These are phyloP conservation scores for Mimumesa dahlbomi DNA, from an alignment of 2,888 invertebrate genomes.

Conservation along the genomic window DNA sequence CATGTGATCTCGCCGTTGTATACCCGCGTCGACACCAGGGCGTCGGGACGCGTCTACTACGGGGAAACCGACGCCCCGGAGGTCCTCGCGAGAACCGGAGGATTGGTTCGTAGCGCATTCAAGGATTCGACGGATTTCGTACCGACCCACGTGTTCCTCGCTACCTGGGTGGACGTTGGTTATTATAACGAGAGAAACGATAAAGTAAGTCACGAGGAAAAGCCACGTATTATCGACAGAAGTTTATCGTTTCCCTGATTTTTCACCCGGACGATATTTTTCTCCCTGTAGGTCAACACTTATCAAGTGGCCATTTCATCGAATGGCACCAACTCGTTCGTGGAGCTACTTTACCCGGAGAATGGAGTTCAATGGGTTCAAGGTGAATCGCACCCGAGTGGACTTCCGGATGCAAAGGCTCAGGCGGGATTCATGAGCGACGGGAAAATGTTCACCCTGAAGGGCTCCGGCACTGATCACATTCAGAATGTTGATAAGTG, in stretches of 20 bases:
- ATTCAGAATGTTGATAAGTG: conserved; percentile 90
- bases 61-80: conserved; percentile 85
- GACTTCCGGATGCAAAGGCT: conserved; percentile 92
- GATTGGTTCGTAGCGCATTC: conserved; percentile 88
- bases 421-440: conserved; percentile 96
- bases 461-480: conserved; percentile 96
- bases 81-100: conserved; percentile 85
- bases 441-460: conserved; percentile 87
- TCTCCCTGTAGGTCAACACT: conserved; percentile 87
- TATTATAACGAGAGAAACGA: conserved; percentile 85
- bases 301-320: conserved; percentile 88
- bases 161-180: conserved; percentile 95
- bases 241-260: background rate
- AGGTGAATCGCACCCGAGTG: conserved; percentile 88
- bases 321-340: conserved; percentile 90
- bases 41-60: conserved; percentile 88
- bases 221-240: no score
- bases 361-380: conserved; percentile 96
- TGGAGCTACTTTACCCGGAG: conserved; percentile 92
- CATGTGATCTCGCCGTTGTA: conserved; percentile 95
- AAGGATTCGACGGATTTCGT: conserved; percentile 87
- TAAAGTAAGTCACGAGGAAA: conserved; percentile 83
- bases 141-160: conserved; percentile 90
- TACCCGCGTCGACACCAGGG: conserved; percentile 92
- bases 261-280: background rate